phyloP scores from a whole-genome alignment of 1,140 invertebrate species.

The Danaus melanippus region DNA sequence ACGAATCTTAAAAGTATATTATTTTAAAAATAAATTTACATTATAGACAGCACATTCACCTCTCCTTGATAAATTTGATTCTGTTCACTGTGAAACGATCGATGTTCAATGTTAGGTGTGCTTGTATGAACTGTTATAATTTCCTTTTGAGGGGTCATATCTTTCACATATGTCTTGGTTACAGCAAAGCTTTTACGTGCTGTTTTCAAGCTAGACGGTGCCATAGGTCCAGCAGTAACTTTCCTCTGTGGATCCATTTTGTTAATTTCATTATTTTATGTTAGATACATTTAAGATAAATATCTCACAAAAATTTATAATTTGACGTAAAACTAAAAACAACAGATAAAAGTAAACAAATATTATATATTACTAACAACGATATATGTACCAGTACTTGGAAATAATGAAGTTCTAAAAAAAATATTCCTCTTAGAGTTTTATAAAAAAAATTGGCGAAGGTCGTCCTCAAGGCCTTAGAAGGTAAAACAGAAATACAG shows the following conservation, averaged over 20 bases:
- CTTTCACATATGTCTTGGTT: conserved; percentile 35
- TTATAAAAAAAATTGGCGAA: too few species aligned
- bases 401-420: too few species aligned
- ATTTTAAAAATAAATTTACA: conserved; percentile 30
- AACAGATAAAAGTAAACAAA: too few species aligned
- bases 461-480: too few species aligned
- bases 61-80: conserved; percentile 54
- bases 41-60: conserved; percentile 55
- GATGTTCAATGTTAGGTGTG: conserved; percentile 40
- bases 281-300: not conserved
- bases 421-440: too few species aligned
- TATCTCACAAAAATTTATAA: too few species aligned
- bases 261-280: conserved; percentile 3
- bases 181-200: conserved; percentile 45
- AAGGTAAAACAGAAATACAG: too few species aligned
- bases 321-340: too few species aligned
- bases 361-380: too few species aligned
- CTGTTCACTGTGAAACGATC: conserved; percentile 40
- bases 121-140: conserved; percentile 53
- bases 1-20: too few species aligned
- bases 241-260: conserved; percentile 48
- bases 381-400: too few species aligned
- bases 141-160: conserved; percentile 40
- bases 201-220: conserved; percentile 35
- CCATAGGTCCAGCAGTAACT: conserved; percentile 41